Conservation (phyloP, 2,888 invertebrate species). For the Lasioglossum vierecki region DNA sequence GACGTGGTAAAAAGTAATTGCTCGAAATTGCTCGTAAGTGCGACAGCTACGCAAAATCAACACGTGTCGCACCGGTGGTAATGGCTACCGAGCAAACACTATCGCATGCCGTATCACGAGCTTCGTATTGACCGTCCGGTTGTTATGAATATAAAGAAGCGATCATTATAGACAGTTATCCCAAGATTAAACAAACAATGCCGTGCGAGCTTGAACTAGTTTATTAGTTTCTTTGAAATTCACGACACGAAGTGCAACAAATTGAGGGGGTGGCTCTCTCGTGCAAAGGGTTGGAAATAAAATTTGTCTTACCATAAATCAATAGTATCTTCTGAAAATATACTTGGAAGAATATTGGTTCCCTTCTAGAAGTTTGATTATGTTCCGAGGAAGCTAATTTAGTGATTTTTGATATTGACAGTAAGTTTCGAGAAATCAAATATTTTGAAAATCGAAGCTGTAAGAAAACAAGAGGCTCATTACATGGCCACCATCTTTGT, state of each 20-base stretch:
- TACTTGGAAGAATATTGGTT: not conserved
- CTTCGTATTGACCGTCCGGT: conserved; percentile 46
- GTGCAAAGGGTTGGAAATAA: not conserved
- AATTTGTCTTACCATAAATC: not conserved
- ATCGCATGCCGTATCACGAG: conserved; percentile 70
- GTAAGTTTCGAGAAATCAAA: not conserved
- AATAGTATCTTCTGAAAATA: not conserved
- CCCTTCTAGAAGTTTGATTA: not conserved
- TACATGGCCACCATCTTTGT: conserved; percentile 46
- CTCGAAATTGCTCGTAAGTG: conserved; percentile 72
- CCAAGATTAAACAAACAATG: conserved; percentile 33
- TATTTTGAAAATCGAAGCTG: not conserved
- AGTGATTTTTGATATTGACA: not conserved
- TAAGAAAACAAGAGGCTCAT: not conserved
- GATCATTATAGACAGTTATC: conserved; percentile 60
- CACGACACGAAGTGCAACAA: not conserved
- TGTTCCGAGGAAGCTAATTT: not conserved
- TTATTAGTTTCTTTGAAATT: conserved; percentile 2
- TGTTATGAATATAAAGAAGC: conserved; percentile 66
- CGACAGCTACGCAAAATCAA: conserved; percentile 66
- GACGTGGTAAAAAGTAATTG: conserved; percentile 71
- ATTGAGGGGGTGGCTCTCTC: not conserved
- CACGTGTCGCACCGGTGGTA: conserved; percentile 54
- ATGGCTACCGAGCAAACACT: conserved; percentile 74
- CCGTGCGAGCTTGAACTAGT: not conserved